phyloP scores from a whole-genome alignment of 2,888 invertebrate genomes.

The Cryptus armator region DNA sequence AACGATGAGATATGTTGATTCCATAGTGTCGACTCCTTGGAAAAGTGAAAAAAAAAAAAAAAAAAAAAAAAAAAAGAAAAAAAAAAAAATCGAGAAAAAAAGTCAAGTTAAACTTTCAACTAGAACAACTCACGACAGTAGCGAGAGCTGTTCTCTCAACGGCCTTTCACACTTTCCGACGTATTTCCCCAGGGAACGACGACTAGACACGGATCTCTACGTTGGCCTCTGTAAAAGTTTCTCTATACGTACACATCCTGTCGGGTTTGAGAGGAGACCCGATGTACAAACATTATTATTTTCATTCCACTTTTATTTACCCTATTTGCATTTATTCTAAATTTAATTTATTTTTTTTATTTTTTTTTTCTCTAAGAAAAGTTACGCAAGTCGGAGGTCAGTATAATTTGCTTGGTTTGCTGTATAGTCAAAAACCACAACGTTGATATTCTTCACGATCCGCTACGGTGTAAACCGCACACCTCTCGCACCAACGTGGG shows the following conservation, averaged over 20 bases:
- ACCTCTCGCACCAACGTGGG: background rate
- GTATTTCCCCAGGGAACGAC: constrained; percentile 64
- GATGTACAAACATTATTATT: constrained; percentile 46
- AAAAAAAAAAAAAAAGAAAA: constrained; percentile 8
- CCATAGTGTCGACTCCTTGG: background rate
- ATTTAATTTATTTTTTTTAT: background rate
- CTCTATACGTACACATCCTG: constrained; percentile 44
- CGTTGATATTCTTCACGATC: constrained; percentile 43
- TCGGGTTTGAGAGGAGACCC: constrained; percentile 3
- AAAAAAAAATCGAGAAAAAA: no score
- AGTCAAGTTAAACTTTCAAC: constrained; percentile 28
- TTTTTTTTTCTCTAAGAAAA: constrained; percentile 35
- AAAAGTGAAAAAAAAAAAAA: background rate
- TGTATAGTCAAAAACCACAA: constrained; percentile 22
- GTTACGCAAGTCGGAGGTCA: constrained; percentile 43
- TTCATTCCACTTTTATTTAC: constrained; percentile 24
- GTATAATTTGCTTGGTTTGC: constrained; percentile 46
- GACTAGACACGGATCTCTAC: constrained; percentile 20
- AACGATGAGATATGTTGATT: constrained; percentile 35
- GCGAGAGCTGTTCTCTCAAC: constrained; percentile 45
- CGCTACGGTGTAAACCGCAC: constrained; percentile 45
- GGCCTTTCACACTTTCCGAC: constrained; percentile 53
- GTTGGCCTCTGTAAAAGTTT: constrained; percentile 54
- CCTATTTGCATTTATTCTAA: background rate
- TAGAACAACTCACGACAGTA: constrained; percentile 40